Conservation (phyloP, 2,888 invertebrate genomes). For the Dicycla oo region DNA sequence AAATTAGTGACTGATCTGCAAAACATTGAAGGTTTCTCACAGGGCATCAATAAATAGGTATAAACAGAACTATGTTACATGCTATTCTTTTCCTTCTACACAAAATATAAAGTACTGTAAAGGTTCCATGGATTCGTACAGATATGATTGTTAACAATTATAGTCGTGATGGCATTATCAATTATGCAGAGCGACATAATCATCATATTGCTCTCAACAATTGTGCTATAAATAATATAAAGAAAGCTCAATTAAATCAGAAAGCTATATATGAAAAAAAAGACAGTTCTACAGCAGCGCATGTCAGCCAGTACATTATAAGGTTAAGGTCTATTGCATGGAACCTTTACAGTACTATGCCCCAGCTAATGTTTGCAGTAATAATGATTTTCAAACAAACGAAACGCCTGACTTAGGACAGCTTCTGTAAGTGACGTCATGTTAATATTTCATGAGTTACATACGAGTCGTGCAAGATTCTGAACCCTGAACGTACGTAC, state of each 20-base stretch:
- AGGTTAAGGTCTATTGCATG: no score
- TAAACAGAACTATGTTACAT: background rate
- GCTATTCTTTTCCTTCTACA: background rate
- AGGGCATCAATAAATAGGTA: background rate
- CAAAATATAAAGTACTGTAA: no score
- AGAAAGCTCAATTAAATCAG: no score
- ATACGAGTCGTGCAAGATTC: conserved; percentile 19
- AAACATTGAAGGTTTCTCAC: background rate
- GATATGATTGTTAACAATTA: no score
- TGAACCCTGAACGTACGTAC: conserved; percentile 20
- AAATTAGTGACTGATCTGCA: background rate
- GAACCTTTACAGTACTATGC: conserved; percentile 22
- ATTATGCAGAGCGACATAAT: no score
- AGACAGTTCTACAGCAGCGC: no score
- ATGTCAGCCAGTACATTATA: no score
- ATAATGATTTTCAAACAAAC: conserved; percentile 61
- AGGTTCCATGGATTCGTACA: no score
- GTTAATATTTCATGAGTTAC: conserved; percentile 49
- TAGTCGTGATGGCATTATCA: no score
- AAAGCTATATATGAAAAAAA: no score
- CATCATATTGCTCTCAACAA: no score
- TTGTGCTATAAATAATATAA: no score
- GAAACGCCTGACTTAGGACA: conserved; percentile 31
- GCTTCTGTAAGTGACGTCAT: conserved; percentile 35
- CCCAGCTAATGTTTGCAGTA: conserved; percentile 38